phyloP scores from a whole-genome alignment of 2,888 invertebrate genomes.

The Ophraella communa region DNA sequence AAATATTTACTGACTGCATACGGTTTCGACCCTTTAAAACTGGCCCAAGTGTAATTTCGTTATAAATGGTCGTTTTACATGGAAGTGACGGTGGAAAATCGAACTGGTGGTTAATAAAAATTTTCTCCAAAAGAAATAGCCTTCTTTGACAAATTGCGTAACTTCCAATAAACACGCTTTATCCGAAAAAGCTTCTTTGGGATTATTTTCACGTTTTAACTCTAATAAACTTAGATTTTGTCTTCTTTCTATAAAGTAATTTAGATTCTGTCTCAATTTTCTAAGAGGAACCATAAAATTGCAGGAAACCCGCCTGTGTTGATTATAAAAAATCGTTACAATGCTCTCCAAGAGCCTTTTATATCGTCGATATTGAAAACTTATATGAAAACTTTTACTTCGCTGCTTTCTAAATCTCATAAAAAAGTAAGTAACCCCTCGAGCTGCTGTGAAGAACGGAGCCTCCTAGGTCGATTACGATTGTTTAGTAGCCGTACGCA shows the following conservation, averaged over 20 bases:
- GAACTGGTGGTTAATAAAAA: neutral
- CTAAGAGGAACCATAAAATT: neutral
- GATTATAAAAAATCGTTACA: constrained; percentile 7
- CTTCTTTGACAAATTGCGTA: neutral
- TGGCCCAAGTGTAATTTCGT: neutral
- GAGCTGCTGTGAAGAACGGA: neutral
- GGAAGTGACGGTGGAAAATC: neutral
- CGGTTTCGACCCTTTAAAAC: neutral
- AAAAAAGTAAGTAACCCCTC: constrained; percentile 6
- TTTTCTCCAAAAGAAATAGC: neutral
- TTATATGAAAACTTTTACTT: constrained; percentile 6
- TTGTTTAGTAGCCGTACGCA: neutral
- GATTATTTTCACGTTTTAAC: neutral
- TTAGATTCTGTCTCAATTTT: constrained; percentile 2
- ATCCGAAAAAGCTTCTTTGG: neutral
- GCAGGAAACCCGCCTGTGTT: neutral
- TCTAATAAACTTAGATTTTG: neutral
- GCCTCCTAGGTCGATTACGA: constrained; percentile 1
- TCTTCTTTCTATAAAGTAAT: constrained; percentile 5
- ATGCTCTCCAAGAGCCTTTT: constrained; percentile 5
- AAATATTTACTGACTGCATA: neutral
- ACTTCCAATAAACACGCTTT: neutral
- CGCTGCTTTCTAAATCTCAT: constrained; percentile 1
- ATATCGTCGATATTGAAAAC: constrained; percentile 7
- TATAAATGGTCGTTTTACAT: neutral